Evolutionary conservation across 1,140 invertebrate species (phyloP), one percentile per base, ranked within the genome.

Genomic region (Drosophila varians): DNA sequence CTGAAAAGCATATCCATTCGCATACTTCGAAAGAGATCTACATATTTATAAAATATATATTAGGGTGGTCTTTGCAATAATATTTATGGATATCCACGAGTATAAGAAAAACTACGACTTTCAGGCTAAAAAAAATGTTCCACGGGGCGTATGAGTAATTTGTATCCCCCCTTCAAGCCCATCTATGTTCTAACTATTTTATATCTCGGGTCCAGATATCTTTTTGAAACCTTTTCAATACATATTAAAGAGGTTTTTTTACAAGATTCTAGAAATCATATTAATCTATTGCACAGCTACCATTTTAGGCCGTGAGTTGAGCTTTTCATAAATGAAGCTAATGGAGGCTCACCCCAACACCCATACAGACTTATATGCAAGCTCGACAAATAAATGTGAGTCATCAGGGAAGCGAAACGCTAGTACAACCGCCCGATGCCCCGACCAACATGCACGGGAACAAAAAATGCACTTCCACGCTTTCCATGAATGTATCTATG

Each of bases 401-500:
- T 68, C 64, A 68, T 68, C 47, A 26, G 64, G 64, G 64, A 68
- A 68, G 61, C 64, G 28, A 68, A 66, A 26, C 26, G 61, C 64
- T 61, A 53, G 64, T 51, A 66, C 64, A 66, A 68, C 61, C 62
- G 62, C 62, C 62, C 62, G 60, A 60, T n/a, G 51, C 23, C 48
- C 49, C 5, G 28, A 11, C 28, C 28, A 31, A 8, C 28, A 31
- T 66, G 61, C 61, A 68, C 62, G 47, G 64, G 64, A 26, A 66
- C 64, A 66, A 66, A 68, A 66, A 68, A 43, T 68, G 61, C 47
- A 66, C 16, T 68, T 66, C 47, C 64, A 66, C 38, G 60, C 60
- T 46, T 47, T 64, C 60, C 42, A 11, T 26, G 64, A 68, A 68
- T 68, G 61, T 26, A 53, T 66, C 57, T 62, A 65, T 43, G 57